These are phyloP conservation scores for Sycobia sp. DNA, from an alignment of 1,140 invertebrate species.

Conservation along the genomic window DNA sequence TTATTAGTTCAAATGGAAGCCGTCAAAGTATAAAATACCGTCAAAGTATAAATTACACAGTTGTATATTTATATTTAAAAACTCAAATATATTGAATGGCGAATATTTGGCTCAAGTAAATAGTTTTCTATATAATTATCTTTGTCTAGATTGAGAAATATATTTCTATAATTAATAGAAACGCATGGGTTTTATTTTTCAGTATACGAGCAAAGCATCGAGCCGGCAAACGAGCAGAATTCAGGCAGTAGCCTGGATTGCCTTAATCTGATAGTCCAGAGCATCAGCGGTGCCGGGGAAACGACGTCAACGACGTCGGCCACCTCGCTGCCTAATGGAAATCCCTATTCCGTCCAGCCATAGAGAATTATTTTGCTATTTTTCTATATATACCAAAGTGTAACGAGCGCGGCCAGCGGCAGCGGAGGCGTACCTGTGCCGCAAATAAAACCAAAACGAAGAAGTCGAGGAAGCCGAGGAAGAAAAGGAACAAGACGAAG, in stretches of 20 bases:
- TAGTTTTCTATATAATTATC: too few relatives aligned
- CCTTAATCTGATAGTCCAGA: constrained; percentile 70
- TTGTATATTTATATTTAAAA: too few relatives aligned
- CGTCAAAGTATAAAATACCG: too few relatives aligned
- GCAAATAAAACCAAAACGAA: too few relatives aligned
- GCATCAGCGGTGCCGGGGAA: constrained; percentile 59
- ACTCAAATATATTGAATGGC: too few relatives aligned
- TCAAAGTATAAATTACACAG: too few relatives aligned
- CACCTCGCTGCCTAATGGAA: constrained; percentile 34
- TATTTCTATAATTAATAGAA: too few relatives aligned
- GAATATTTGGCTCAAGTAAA: too few relatives aligned
- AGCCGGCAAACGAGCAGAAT: constrained; percentile 49
- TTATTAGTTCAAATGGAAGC: too few relatives aligned
- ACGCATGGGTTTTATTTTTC: constrained; percentile 51
- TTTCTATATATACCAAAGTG: constrained; percentile 16
- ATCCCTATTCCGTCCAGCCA: constrained; percentile 42
- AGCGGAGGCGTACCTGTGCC: background rate
- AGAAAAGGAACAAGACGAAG: too few relatives aligned
- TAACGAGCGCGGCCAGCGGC: background rate
- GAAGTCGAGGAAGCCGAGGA: too few relatives aligned
- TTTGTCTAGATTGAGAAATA: too few relatives aligned
- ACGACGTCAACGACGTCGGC: constrained; percentile 37
- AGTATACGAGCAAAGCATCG: constrained; percentile 58
- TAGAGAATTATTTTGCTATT: constrained; percentile 33
- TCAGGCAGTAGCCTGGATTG: constrained; percentile 67